Evolutionary conservation across 2,888 invertebrate genomes (phyloP), one percentile per base, ranked within the genome.

Genomic region (Plebejus melissa): DNA sequence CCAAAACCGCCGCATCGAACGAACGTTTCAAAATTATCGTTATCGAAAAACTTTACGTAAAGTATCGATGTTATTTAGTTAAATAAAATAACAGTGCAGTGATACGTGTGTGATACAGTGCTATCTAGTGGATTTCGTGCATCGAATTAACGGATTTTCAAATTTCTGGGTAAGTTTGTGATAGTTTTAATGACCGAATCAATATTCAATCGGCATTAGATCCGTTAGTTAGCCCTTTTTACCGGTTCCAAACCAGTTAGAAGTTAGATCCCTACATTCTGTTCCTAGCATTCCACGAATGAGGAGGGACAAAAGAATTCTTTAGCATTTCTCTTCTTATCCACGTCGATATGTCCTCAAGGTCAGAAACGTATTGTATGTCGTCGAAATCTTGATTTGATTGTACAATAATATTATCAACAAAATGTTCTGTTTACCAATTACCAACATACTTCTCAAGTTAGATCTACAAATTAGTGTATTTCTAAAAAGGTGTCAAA

Each of bases 41-140:
- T 50, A 70, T 70, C 77, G 85, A 84, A 85, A 86, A 86, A 88
- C 88, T 85, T 86, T 89, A 90, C 91, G 90, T 82, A 83, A 80
- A 80, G 85, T 87, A 88, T 85, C 83, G 85, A 85, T 85, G 86
- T 85, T 85, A 83, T 85, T 85, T 83, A 83, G 80, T 60, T 22
- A 79, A 69, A 79, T 82, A 80, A 81, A 77, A 78, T 79, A 79
- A 78, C 78, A 78, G 89, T 88, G 89, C 82, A 87, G 89, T 91
- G 91, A 77, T 83, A 82, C 80, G 77, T 79, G 76, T 81, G 80
- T 85, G 86, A 83, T 80, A 74, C 74, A 82, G 79, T 79, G 87
- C 88, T 90, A 89, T 90, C 80, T 81, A 84, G 89, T 85, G 89
- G 82, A 91, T 91, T 90, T 88, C 81, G 78, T 81, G 82, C 88